Percentiles rank a stretch among this genome's conserved stretches.
Evolutionary conservation across 2,888 invertebrate genomes (phyloP).

Genomic region (Hipparchia sbordonii): DNA sequence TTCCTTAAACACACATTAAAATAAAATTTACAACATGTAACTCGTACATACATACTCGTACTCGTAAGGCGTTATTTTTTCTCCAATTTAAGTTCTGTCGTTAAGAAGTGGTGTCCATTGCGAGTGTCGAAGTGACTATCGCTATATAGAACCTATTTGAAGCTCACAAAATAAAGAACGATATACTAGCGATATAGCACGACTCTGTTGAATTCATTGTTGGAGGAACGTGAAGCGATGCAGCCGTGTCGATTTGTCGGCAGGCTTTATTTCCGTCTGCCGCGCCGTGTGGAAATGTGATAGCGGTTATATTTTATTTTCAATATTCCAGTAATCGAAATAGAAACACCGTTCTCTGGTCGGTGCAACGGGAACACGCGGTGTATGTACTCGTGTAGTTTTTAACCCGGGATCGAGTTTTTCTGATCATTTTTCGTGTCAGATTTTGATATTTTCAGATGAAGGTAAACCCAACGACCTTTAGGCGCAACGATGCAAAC

Average conservation of each 20-base stretch:
- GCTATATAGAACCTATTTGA: neutral
- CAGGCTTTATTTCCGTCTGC: constrained; percentile 78
- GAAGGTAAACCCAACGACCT: constrained; percentile 7
- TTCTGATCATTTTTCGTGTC: constrained; percentile 13
- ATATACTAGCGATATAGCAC: constrained; percentile 4
- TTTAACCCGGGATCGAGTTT: constrained; percentile 25
- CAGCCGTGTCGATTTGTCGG: constrained; percentile 58
- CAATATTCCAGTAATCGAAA: constrained; percentile 62
- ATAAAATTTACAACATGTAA: too few relatives aligned
- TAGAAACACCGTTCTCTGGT: constrained; percentile 56
- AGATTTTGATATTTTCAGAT: constrained; percentile 19
- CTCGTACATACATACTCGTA: too few relatives aligned
- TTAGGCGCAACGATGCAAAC: neutral
- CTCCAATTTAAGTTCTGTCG: too few relatives aligned
- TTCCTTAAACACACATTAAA: too few relatives aligned
- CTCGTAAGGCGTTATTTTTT: too few relatives aligned
- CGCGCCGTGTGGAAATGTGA: constrained; percentile 67
- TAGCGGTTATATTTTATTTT: constrained; percentile 69
- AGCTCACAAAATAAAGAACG: neutral
- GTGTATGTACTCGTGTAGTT: constrained; percentile 26
- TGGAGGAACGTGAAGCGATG: constrained; percentile 34
- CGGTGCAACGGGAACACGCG: constrained; percentile 35
- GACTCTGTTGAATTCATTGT: constrained; percentile 33
- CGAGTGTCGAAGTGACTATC: too few relatives aligned
- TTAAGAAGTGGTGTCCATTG: too few relatives aligned